phyloP scores from a whole-genome alignment of 1,140 invertebrate genomes.

The Conus ventricosus region DNA sequence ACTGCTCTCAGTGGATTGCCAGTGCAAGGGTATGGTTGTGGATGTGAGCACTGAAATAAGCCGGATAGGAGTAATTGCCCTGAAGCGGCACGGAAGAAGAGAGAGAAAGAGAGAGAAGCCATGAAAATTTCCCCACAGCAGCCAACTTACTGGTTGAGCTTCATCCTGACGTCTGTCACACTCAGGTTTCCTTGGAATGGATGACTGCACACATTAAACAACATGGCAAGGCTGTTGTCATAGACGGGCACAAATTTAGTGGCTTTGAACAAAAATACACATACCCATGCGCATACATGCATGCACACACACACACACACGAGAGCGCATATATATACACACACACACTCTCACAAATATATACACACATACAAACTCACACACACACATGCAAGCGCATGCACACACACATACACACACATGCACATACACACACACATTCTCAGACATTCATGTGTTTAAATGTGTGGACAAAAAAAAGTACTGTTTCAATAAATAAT shows the following conservation, averaged over 20 bases:
- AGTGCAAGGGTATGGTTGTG: too few relatives aligned
- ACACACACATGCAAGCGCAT: neutral
- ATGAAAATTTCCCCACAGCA: neutral
- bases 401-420: conserved; percentile 23
- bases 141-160: conserved; percentile 75
- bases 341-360: neutral
- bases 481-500: too few relatives aligned
- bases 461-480: too few relatives aligned
- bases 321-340: neutral
- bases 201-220: conserved; percentile 78
- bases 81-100: too few relatives aligned
- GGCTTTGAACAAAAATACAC: too few relatives aligned
- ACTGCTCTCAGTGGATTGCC: too few relatives aligned
- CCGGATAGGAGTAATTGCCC: too few relatives aligned
- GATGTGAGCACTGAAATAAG: too few relatives aligned
- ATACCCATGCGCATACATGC: too few relatives aligned
- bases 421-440: neutral
- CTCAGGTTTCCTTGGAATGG: conserved; percentile 94
- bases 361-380: conserved; percentile 21
- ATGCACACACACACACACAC: too few relatives aligned
- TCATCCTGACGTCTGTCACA: conserved; percentile 94
- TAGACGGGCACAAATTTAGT: too few relatives aligned
- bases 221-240: neutral
- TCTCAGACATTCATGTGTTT: too few relatives aligned
- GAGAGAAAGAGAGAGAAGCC: neutral